These are phyloP conservation scores for Podabrus alpinus DNA, from an alignment of 2,888 invertebrate genomes.

Conservation along the genomic window DNA sequence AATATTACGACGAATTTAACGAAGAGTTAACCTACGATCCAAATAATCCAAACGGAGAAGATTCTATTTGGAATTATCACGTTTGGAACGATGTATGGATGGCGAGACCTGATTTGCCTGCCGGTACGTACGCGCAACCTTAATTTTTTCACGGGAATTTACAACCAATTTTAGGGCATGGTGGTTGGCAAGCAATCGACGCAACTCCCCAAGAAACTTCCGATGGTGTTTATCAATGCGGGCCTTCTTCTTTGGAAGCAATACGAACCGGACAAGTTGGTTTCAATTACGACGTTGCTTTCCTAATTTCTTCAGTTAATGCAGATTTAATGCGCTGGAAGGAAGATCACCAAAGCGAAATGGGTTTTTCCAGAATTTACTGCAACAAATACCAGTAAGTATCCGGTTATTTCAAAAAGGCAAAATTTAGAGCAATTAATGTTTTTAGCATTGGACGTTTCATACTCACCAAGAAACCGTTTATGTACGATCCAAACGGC, in stretches of 20 bases:
- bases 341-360: slow-evolving; percentile 64
- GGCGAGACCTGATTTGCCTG: slow-evolving; percentile 76
- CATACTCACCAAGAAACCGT: slow-evolving; percentile 76
- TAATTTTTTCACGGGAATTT: not conserved
- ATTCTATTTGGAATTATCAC: slow-evolving; percentile 88
- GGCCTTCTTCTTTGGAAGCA: slow-evolving; percentile 79
- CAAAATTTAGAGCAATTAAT: slow-evolving; percentile 1
- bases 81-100: slow-evolving; percentile 91
- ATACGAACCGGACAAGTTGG: slow-evolving; percentile 77
- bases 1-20: slow-evolving; percentile 70
- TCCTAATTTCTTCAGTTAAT: slow-evolving; percentile 82
- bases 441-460: slow-evolving; percentile 71
- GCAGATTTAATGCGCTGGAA: slow-evolving; percentile 83
- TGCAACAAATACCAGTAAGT: slow-evolving; percentile 76
- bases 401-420: not conserved
- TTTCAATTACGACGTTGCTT: slow-evolving; percentile 74
- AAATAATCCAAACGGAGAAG: slow-evolving; percentile 68
- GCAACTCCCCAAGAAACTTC: slow-evolving; percentile 84
- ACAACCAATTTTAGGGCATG: slow-evolving; percentile 62
- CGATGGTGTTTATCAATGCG: slow-evolving; percentile 73
- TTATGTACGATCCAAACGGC: slow-evolving; percentile 71
- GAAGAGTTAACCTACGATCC: slow-evolving; percentile 70
- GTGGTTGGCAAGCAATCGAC: slow-evolving; percentile 90
- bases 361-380: slow-evolving; percentile 70
- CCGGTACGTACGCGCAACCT: slow-evolving; percentile 51